Evolutionary conservation across 2,888 invertebrate species (phyloP).

Genomic region (Sarcophaga rosellei): DNA sequence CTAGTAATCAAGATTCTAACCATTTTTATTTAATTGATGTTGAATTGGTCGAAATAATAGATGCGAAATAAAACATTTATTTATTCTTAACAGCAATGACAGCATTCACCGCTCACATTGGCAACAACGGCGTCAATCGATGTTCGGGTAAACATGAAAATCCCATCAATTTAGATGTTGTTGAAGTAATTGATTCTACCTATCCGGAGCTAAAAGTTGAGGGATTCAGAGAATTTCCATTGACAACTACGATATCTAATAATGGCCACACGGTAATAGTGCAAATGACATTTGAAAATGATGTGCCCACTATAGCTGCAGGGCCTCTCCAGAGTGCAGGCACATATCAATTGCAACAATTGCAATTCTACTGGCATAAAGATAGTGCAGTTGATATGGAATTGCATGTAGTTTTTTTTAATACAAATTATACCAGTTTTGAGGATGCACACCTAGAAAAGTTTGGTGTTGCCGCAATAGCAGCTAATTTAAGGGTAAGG

Average conservation of each 20-base stretch:
- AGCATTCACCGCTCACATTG: slow-evolving; percentile 83
- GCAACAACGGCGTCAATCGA: slow-evolving; percentile 78
- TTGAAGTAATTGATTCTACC: slow-evolving; percentile 85
- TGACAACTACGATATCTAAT: slow-evolving; percentile 84
- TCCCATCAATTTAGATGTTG: slow-evolving; percentile 90
- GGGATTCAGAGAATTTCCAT: slow-evolving; percentile 84
- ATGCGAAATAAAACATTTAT: no score
- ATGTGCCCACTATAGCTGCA: slow-evolving; percentile 84
- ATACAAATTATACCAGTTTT: slow-evolving; percentile 85
- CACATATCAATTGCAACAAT: slow-evolving; percentile 87
- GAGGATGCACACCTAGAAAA: slow-evolving; percentile 81
- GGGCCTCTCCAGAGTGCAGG: slow-evolving; percentile 84
- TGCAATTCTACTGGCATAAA: slow-evolving; percentile 91
- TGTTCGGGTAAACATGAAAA: slow-evolving; percentile 92
- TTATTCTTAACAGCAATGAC: no score
- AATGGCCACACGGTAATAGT: slow-evolving; percentile 91
- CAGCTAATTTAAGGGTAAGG: no score
- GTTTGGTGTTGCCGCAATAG: no score
- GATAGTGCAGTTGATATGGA: slow-evolving; percentile 90
- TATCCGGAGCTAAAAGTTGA: slow-evolving; percentile 82
- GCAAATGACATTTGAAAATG: slow-evolving; percentile 82
- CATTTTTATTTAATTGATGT: no score
- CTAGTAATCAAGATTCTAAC: no score
- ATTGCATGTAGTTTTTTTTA: slow-evolving; percentile 89
- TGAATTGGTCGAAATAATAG: no score